Conservation (phyloP, 2,113 vertebrate species). For the Ceuthmochares aereus region DNA sequence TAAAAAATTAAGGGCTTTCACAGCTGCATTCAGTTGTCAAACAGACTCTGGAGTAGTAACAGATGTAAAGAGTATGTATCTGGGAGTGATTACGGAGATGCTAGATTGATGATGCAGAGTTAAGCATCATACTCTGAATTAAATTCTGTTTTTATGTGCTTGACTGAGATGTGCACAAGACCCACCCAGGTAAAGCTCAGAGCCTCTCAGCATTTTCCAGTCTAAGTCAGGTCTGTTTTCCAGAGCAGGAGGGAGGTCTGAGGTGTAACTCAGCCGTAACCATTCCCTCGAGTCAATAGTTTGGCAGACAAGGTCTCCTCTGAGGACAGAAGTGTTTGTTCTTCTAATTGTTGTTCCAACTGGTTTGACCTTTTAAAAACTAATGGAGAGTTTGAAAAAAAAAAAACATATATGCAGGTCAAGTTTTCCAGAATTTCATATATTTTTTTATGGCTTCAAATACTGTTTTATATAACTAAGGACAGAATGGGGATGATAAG, state of each 20-base stretch:
- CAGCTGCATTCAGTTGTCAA: constrained; percentile 60
- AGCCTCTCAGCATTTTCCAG: background rate
- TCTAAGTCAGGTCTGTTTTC: background rate
- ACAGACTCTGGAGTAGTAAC: constrained; percentile 43
- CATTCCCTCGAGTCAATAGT: background rate
- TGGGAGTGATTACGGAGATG: background rate
- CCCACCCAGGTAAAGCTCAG: background rate
- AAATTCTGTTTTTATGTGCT: background rate
- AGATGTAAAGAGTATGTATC: constrained; percentile 10
- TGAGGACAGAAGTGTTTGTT: background rate
- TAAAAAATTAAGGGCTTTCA: constrained; percentile 53
- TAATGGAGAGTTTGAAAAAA: background rate
- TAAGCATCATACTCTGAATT: background rate
- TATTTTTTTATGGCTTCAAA: background rate
- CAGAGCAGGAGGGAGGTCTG: background rate
- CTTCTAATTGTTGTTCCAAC: constrained; percentile 12
- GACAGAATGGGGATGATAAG: background rate
- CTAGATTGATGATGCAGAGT: background rate
- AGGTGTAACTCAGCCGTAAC: background rate
- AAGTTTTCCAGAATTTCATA: background rate
- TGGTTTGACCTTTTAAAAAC: background rate
- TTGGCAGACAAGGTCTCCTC: background rate
- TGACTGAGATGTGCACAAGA: background rate
- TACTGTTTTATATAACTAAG: background rate
- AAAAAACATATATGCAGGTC: background rate